These are phyloP conservation scores for Chloroceryle aenea DNA, from an alignment of 2,113 vertebrate genomes.

Conservation along the genomic window DNA sequence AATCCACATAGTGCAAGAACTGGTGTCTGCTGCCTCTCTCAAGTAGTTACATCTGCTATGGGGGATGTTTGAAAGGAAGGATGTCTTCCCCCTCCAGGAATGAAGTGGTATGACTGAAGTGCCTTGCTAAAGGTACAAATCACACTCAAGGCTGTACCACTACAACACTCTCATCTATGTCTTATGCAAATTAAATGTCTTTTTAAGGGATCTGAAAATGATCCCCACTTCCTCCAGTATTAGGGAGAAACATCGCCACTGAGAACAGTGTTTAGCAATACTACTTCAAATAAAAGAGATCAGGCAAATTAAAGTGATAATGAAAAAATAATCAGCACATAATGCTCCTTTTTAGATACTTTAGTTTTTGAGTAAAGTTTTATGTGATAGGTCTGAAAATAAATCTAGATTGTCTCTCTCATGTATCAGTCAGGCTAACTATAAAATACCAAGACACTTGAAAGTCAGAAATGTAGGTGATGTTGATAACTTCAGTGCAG, in stretches of 20 bases:
- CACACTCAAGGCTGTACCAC: not conserved
- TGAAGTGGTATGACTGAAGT: not conserved
- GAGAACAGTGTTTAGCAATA: not conserved
- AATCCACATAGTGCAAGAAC: not conserved
- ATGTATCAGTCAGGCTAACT: not conserved
- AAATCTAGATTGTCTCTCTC: not conserved
- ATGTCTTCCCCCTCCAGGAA: not conserved
- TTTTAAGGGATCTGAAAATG: not conserved
- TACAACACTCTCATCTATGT: not conserved
- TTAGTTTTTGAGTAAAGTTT: not conserved
- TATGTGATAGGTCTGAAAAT: not conserved
- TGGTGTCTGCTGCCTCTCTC: not conserved
- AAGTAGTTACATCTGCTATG: not conserved
- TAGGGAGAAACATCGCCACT: not conserved
- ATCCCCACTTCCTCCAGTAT: not conserved
- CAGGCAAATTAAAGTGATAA: not conserved
- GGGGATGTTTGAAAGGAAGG: not conserved
- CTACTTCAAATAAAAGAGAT: not conserved
- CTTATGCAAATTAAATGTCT: not conserved
- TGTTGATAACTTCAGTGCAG: conserved; percentile 14
- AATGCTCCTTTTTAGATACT: not conserved
- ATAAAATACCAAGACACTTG: conserved; percentile 24
- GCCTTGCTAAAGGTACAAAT: not conserved
- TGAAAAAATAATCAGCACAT: not conserved
- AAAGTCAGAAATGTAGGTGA: conserved; percentile 71